Evolutionary conservation across 2,888 invertebrate species (phyloP).

Genomic region (Calliphora vomitoria): DNA sequence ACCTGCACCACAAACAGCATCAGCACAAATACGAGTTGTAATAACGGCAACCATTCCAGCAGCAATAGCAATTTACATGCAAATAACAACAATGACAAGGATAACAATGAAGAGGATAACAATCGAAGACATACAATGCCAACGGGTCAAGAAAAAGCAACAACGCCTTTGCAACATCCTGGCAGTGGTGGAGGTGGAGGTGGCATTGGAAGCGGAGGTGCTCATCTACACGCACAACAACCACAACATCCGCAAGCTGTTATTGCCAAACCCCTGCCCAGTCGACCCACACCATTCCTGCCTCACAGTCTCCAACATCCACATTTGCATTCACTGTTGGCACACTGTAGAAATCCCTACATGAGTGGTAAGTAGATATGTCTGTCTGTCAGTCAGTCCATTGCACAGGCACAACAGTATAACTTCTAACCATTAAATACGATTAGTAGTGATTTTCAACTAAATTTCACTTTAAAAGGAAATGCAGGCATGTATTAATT

Average conservation of each 20-base stretch:
- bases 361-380: conserved; percentile 86
- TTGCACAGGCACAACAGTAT: not conserved
- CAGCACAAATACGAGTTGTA: conserved; percentile 78
- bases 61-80: conserved; percentile 78
- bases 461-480: conserved; percentile 20
- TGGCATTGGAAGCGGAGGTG: conserved; percentile 43
- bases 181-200: conserved; percentile 40
- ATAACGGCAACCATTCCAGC: conserved; percentile 75
- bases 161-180: conserved; percentile 62
- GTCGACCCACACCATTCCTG: conserved; percentile 88
- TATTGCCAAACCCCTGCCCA: conserved; percentile 94
- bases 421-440: not conserved
- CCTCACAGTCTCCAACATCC: conserved; percentile 91
- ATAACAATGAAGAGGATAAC: conserved; percentile 75
- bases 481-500: conserved; percentile 54
- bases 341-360: conserved; percentile 94
- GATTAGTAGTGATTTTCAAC: conserved; percentile 33
- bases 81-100: conserved; percentile 77
- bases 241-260: conserved; percentile 80
- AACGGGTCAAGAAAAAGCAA: conserved; percentile 77
- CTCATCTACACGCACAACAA: conserved; percentile 68
- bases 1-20: conserved; percentile 78
- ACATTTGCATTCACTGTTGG: conserved; percentile 92
- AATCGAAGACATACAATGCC: conserved; percentile 79
- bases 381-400: not conserved